Conservation (phyloP, 2,888 invertebrate species). For the Dicyrtomina minuta region DNA sequence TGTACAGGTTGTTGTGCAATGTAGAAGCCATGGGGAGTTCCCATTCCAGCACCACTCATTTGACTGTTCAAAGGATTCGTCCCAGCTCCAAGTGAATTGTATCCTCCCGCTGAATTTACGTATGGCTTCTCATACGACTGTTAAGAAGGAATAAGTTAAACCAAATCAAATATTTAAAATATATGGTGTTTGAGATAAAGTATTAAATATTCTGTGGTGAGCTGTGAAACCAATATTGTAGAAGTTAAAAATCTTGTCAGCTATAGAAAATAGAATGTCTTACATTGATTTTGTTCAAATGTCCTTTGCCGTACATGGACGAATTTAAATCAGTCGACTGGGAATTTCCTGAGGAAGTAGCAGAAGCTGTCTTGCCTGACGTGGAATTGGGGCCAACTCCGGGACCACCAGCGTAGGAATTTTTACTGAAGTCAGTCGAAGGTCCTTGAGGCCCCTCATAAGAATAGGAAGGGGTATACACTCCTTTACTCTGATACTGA, state of each 20-base stretch:
- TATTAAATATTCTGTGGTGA: background rate
- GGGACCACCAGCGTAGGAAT: conserved; percentile 47
- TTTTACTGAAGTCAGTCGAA: conserved; percentile 47
- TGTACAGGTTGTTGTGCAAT: conserved; percentile 52
- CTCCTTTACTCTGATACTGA: conserved; percentile 52
- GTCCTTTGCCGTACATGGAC: conserved; percentile 84
- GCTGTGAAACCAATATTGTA: background rate
- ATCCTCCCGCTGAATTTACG: conserved; percentile 41
- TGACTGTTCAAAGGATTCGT: conserved; percentile 47
- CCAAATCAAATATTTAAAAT: background rate
- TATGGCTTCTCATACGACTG: conserved; percentile 52
- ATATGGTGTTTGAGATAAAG: background rate
- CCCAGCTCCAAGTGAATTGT: conserved; percentile 45
- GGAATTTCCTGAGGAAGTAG: conserved; percentile 59
- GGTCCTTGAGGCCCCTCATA: conserved; percentile 48
- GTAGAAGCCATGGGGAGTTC: conserved; percentile 46
- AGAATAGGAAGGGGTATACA: conserved; percentile 46
- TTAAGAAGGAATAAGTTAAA: conserved; percentile 10
- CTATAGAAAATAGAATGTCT: conserved; percentile 59
- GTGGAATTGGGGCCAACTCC: conserved; percentile 50
- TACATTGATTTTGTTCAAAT: conserved; percentile 86
- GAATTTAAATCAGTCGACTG: conserved; percentile 68
- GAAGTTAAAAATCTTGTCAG: background rate
- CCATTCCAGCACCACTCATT: conserved; percentile 50
- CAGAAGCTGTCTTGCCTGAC: conserved; percentile 49